phyloP scores from a whole-genome alignment of 2,888 invertebrate species.

The Dryocosmus kuriphilus region DNA sequence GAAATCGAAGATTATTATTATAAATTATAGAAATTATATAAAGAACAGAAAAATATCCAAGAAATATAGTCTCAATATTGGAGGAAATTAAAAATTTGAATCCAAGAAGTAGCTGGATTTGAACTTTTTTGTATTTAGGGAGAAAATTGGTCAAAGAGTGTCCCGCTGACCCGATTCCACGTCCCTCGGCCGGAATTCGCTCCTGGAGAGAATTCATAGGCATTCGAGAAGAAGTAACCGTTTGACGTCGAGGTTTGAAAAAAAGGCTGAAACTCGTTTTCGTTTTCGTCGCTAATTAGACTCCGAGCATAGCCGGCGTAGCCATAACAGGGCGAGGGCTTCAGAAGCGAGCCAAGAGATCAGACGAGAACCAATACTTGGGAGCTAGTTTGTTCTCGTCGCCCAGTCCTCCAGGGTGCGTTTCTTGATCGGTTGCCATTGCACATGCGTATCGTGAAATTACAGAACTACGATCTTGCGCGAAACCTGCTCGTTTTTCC shows the following conservation, averaged over 20 bases:
- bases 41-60: no score
- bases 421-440: slow-evolving; percentile 65
- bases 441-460: slow-evolving; percentile 39
- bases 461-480: slow-evolving; percentile 21
- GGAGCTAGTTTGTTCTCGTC: slow-evolving; percentile 74
- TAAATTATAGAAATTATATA: no score
- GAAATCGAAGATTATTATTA: no score
- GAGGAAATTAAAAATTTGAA: no score
- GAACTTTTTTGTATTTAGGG: background rate
- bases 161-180: slow-evolving; percentile 70
- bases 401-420: slow-evolving; percentile 75
- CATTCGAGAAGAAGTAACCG: slow-evolving; percentile 26
- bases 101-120: background rate
- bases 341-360: slow-evolving; percentile 58
- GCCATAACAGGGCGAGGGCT: slow-evolving; percentile 75
- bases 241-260: slow-evolving; percentile 51
- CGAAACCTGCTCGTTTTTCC: slow-evolving; percentile 36
- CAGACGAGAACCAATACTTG: slow-evolving; percentile 54
- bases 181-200: slow-evolving; percentile 31
- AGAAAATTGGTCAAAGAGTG: slow-evolving; percentile 46
- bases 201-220: slow-evolving; percentile 30
- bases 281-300: slow-evolving; percentile 79
- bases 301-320: slow-evolving; percentile 70
- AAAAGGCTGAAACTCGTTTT: slow-evolving; percentile 77
- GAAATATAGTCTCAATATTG: no score